These are phyloP conservation scores for Ariolimax columbianus DNA, from an alignment of 2,888 invertebrate genomes.

Conservation along the genomic window DNA sequence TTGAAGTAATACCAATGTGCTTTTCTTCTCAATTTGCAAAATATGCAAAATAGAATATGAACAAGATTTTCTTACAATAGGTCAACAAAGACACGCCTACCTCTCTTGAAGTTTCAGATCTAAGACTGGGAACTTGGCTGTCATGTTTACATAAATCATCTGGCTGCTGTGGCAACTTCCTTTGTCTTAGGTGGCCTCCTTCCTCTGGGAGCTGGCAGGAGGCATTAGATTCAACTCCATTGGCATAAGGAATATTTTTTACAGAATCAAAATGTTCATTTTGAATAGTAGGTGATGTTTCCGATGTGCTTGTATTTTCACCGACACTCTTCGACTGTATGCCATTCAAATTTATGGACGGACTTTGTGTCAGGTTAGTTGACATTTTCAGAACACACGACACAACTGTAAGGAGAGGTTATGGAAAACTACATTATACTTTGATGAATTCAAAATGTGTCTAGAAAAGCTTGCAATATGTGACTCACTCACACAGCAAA, in stretches of 20 bases:
- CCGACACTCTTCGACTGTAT: not conserved
- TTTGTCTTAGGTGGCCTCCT: not conserved
- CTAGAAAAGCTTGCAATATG: no score
- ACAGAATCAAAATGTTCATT: not conserved
- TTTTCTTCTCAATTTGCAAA: no score
- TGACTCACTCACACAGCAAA: no score
- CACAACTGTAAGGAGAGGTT: not conserved
- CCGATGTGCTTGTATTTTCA: not conserved
- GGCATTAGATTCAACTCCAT: conserved; percentile 1
- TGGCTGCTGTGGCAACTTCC: not conserved
- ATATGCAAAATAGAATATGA: no score
- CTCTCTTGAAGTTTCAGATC: not conserved
- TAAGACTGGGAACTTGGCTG: not conserved
- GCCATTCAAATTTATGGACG: not conserved
- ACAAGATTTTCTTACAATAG: not conserved
- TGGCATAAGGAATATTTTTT: not conserved
- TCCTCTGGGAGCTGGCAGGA: conserved; percentile 30
- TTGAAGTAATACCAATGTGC: no score
- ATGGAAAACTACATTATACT: not conserved
- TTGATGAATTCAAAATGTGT: no score
- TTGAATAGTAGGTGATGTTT: conserved; percentile 11
- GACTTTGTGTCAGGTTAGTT: not conserved
- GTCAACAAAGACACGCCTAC: not conserved
- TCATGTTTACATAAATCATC: not conserved
- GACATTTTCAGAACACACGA: conserved; percentile 1